A percentile compares a stretch with the other conserved stretches of the same genome.
phyloP scores from a whole-genome alignment of 2,888 invertebrate genomes.

The Pandemis heparana region DNA sequence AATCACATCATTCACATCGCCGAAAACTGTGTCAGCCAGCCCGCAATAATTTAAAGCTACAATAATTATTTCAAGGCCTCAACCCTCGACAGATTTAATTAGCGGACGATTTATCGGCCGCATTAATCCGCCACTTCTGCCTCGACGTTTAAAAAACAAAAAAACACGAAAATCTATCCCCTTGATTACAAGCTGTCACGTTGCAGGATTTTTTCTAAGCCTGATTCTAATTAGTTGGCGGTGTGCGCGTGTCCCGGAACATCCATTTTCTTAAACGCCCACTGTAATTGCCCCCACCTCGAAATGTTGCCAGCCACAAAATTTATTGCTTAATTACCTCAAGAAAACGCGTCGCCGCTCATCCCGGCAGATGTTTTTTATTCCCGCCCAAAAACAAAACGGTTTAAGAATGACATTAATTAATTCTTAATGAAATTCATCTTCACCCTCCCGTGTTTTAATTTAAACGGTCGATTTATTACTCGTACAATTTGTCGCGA shows the following conservation, averaged over 20 bases:
- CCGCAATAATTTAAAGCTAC: slow-evolving; percentile 34
- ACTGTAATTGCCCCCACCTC: slow-evolving; percentile 82
- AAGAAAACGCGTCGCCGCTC: slow-evolving; percentile 80
- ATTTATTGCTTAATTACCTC: slow-evolving; percentile 87
- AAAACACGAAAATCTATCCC: slow-evolving; percentile 76
- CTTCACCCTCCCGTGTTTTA: slow-evolving; percentile 84
- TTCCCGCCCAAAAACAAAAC: slow-evolving; percentile 83
- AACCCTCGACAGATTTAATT: slow-evolving; percentile 78
- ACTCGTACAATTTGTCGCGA: slow-evolving; percentile 83
- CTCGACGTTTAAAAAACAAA: slow-evolving; percentile 61
- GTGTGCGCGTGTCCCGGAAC: slow-evolving; percentile 61
- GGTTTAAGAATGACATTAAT: slow-evolving; percentile 86
- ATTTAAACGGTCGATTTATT: slow-evolving; percentile 84
- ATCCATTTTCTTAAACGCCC: slow-evolving; percentile 82
- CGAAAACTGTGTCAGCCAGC: slow-evolving; percentile 40
- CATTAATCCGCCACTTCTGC: slow-evolving; percentile 78
- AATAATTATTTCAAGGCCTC: slow-evolving; percentile 37
- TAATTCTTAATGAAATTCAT: slow-evolving; percentile 86
- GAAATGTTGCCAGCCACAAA: slow-evolving; percentile 80
- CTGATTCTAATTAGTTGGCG: slow-evolving; percentile 80
- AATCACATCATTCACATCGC: slow-evolving; percentile 31
- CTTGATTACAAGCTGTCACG: slow-evolving; percentile 85
- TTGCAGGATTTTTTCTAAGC: slow-evolving; percentile 83
- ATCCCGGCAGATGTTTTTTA: slow-evolving; percentile 84
- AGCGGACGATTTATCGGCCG: slow-evolving; percentile 78